Percentiles rank a stretch among this genome's conserved stretches.
Conservation (phyloP, 2,113 vertebrate species). For the Alethe diademata region DNA sequence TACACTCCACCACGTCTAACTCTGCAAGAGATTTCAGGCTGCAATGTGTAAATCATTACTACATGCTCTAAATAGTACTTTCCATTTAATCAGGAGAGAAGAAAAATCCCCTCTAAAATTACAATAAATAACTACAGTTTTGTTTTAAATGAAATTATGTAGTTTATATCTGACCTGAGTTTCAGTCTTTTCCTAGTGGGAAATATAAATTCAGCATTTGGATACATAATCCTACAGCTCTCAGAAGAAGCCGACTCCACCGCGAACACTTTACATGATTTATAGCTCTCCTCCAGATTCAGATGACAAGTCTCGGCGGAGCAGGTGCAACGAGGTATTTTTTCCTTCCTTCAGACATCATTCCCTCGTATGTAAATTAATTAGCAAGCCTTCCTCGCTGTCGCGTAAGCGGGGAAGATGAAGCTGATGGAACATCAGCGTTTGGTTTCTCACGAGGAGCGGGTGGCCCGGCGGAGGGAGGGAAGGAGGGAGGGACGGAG, state of each 20-base stretch:
- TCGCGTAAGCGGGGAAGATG: neutral
- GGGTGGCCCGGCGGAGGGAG: neutral
- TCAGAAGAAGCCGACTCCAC: neutral
- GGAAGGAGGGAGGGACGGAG: neutral
- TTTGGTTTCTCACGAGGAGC: neutral
- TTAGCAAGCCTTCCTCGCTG: neutral
- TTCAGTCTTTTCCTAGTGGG: slow-evolving; percentile 51
- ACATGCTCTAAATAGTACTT: neutral
- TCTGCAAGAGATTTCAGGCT: neutral
- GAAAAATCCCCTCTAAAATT: neutral
- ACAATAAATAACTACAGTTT: slow-evolving; percentile 16
- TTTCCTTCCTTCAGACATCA: neutral
- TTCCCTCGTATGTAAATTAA: neutral
- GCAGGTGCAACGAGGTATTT: slow-evolving; percentile 27
- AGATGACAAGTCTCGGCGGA: slow-evolving; percentile 22
- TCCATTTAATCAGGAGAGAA: neutral
- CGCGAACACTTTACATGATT: slow-evolving; percentile 38
- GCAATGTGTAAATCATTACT: neutral
- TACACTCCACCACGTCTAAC: neutral
- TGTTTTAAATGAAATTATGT: slow-evolving; percentile 36
- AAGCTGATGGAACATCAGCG: neutral
- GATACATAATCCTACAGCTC: slow-evolving; percentile 45
- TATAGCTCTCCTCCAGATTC: slow-evolving; percentile 22
- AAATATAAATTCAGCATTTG: slow-evolving; percentile 51
- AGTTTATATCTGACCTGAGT: slow-evolving; percentile 42